Conservation (phyloP, 2,113 vertebrate genomes). For the Apus apus region DNA sequence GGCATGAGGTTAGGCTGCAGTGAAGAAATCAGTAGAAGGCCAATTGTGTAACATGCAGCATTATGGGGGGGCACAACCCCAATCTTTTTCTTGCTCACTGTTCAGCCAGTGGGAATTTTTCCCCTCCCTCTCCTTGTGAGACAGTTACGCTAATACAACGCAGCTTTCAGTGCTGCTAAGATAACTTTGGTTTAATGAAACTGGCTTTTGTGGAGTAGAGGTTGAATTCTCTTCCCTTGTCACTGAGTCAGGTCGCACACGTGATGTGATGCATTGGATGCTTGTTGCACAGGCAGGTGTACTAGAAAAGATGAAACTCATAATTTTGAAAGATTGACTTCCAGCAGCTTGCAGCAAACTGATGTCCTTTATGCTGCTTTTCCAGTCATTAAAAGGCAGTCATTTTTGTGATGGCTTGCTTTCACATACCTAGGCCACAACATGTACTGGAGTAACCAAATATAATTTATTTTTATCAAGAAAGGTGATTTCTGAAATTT, state of each 20-base stretch:
- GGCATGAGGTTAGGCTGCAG: not conserved
- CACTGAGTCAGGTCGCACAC: not conserved
- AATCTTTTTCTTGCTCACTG: not conserved
- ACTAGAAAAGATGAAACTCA: not conserved
- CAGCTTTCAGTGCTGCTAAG: fast-evolving
- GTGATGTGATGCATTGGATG: not conserved
- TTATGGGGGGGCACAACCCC: not conserved
- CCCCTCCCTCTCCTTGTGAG: not conserved
- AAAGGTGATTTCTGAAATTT: not conserved
- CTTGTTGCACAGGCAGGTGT: fast-evolving
- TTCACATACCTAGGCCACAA: not conserved
- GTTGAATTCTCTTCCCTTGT: not conserved
- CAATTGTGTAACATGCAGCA: not conserved
- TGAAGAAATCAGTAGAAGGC: not conserved
- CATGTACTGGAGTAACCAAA: not conserved
- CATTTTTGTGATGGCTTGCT: not conserved
- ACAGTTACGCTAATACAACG: not conserved
- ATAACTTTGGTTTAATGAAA: not conserved
- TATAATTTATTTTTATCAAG: not conserved
- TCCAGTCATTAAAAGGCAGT: not conserved
- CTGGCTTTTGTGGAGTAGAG: not conserved
- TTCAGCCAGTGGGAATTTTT: not conserved
- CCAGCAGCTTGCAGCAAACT: not conserved
- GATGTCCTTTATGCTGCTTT: not conserved
- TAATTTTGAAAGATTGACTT: not conserved